Base-by-base conservation (phyloP, 2,888 invertebrate species). In the Idaea dimidiata region DNA sequence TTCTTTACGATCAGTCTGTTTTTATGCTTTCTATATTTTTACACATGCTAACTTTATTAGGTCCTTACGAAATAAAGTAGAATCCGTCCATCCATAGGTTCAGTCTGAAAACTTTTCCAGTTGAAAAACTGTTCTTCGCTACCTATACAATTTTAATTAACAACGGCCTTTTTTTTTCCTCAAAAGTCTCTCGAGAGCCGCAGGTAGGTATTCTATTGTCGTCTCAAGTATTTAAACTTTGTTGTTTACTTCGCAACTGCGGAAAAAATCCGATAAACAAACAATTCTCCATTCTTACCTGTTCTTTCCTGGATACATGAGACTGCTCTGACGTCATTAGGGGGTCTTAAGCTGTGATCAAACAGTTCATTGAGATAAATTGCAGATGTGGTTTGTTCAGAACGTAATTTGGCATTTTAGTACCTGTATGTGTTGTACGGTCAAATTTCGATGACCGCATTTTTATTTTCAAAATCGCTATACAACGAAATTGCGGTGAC, bases 91-190 rank as follows among this genome's bases (percentile, higher is more conserved):
- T 43, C 10, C 8, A 43, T 43, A 10, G 14, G 14, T 8, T 43
- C 10, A 6, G 10, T 0, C 4, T 10, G 16, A 17, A 59, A 59
- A 57, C 57, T 59, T 62, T 33, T 55, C 18, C 56, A 60, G 53
- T 31, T 17, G n/a, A 54, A 60, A 60, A 60, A 54, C 43, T 24
- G 67, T 72, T 71, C 70, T 64, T 63, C 76, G 72, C 70, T 75
- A n/a, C n/a, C n/a, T n/a, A 74, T 78, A 74, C 70, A 69, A 79
- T 84, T 84, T 86, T 86, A 84, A 87, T 86, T 83, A 83, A 24
- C 5, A 24, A 76, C 71, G 70, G 79, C 81, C n/a, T n/a, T 84
- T 80, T 79, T 79, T 83, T 80, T 43, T 43, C 14, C 82, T 79
- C 80, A 78, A 79, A 84, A 43, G 43, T 43, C 81, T 81, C 82